Base-by-base conservation (phyloP, 1,140 invertebrate species). In the Lepeophtheirus salmonis region DNA sequence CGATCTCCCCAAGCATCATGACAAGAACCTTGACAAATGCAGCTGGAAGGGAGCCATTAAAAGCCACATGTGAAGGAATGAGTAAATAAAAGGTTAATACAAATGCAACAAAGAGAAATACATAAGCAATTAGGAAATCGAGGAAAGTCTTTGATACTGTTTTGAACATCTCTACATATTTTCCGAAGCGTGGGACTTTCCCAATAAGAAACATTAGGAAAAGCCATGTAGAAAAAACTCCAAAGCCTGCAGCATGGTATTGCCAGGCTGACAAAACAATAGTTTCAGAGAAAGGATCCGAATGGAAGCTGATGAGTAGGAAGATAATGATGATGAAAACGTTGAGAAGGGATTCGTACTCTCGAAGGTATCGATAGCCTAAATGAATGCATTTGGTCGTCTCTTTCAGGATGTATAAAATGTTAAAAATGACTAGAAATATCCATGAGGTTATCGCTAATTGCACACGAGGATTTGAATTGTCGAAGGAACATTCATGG, bases 171-270 rank as follows among this genome's bases (percentile, higher is more conserved):
- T 84, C 83, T 4, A 88, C 83, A 67, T 88, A 89, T 0, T 84
- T 81, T 21, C 84, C 85, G 68, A 87, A 86, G 58, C 85, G 76
- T 1, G 85, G 85, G 21, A 88, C 71, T 65, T 87, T 83, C 2
- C 85, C 85, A 56, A 88, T 82, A 81, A 88, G 85, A 74, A 86
- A 73, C 83, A 89, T 86, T 1, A 87, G 71, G 71, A 88, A 85
- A 2, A 82, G 83, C 86, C 86, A 89, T 12, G 82, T 84, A 30
- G 83, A 80, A 6, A 88, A 75, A 0, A 87, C 83, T 0, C 84
- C 82, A 66, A 86, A 83, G 0, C 85, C 85, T 1, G 83, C 83
- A 6, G 84, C 76, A 65, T 86, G 84, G 68, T 85, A 86, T 67
- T 88, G 85, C 82, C 85, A 88, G 2, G 77, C 77, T 67, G 83